Percentiles rank a stretch among this genome's conserved stretches.
phyloP scores from a whole-genome alignment of 2,888 invertebrate genomes.

The Lumbricus terrestris region DNA sequence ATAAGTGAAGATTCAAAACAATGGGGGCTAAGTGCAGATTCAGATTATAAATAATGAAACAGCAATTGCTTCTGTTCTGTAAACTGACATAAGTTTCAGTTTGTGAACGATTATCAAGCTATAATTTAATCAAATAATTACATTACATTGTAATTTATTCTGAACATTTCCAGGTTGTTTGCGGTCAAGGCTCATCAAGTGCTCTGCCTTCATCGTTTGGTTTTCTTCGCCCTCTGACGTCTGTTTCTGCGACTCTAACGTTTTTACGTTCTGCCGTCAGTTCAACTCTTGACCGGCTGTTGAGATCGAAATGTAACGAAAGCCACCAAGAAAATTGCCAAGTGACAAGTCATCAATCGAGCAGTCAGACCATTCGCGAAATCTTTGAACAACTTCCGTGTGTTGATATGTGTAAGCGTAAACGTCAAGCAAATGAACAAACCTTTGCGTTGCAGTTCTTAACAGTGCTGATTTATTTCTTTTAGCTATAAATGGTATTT shows the following conservation, averaged over 20 bases:
- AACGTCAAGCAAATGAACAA: too few relatives aligned
- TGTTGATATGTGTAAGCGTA: background rate
- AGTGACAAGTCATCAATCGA: background rate
- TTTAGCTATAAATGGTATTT: too few relatives aligned
- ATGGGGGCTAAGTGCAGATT: too few relatives aligned
- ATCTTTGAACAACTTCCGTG: background rate
- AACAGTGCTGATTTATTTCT: too few relatives aligned
- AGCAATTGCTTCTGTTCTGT: background rate
- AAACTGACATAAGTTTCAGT: background rate
- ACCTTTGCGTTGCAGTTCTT: too few relatives aligned
- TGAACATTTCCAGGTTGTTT: conserved; percentile 4
- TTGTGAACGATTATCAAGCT: background rate
- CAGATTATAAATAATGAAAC: background rate
- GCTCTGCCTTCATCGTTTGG: background rate
- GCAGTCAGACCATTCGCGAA: background rate
- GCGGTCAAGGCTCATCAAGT: background rate
- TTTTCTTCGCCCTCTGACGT: conserved; percentile 9
- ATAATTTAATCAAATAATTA: too few relatives aligned
- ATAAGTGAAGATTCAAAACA: too few relatives aligned
- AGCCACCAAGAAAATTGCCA: background rate
- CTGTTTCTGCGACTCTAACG: background rate
- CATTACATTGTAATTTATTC: too few relatives aligned
- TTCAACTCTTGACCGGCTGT: background rate
- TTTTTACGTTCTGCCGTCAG: background rate
- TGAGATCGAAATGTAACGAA: background rate